Evolutionary conservation across 1,140 invertebrate genomes (phyloP).

Genomic region (Periplaneta americana): DNA sequence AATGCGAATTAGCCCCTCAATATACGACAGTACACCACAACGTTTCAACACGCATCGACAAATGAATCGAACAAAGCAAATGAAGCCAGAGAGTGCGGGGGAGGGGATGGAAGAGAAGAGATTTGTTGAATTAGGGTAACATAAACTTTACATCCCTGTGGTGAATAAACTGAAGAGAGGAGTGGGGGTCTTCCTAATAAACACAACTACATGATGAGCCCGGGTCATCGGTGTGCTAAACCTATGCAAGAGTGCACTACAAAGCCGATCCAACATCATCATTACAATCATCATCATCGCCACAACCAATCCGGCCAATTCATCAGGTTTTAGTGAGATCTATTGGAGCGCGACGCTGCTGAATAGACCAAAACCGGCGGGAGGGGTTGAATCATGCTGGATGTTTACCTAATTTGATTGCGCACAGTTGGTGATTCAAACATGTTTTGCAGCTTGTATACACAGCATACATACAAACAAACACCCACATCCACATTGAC

Average conservation of each 20-base stretch:
- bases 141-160: neutral
- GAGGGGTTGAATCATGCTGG: neutral
- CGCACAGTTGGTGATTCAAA: conserved; percentile 16
- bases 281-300: neutral
- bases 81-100: neutral
- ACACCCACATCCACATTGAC: neutral
- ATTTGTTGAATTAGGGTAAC: neutral
- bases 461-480: neutral
- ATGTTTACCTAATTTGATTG: conserved; percentile 19
- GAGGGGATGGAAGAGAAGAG: neutral
- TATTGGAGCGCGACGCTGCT: neutral
- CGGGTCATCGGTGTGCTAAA: neutral
- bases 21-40: neutral
- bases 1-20: neutral
- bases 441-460: conserved; percentile 13
- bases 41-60: neutral
- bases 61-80: conserved; percentile 5
- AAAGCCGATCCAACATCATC: neutral
- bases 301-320: conserved; percentile 1
- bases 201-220: neutral
- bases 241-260: conserved; percentile 8
- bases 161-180: neutral
- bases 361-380: neutral
- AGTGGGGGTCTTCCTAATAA: neutral
- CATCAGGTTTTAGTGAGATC: conserved; percentile 9